Evolutionary conservation across 2,113 vertebrate genomes (phyloP).

Genomic region (Ellobius talpinus): DNA sequence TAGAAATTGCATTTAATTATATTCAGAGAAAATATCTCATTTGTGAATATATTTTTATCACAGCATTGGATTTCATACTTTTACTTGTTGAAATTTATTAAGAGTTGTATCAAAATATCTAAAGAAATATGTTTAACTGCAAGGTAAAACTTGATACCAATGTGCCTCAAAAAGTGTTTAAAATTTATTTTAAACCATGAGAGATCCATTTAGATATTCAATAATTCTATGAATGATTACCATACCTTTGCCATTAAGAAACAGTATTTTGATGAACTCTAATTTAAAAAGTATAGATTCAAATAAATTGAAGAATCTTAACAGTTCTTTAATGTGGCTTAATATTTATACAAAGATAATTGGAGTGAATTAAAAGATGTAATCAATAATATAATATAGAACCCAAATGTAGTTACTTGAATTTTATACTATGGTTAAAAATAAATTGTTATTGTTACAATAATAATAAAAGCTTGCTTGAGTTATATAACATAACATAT

Average conservation of each 20-base stretch:
- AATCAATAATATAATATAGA: conserved; percentile 17
- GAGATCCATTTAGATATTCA: background rate
- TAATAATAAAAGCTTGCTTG: background rate
- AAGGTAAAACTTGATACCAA: background rate
- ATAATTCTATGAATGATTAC: conserved; percentile 26
- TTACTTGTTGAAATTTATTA: background rate
- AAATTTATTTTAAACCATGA: background rate
- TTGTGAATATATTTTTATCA: conserved; percentile 18
- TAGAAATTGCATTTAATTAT: background rate
- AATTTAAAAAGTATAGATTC: background rate
- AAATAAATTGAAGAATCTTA: conserved; percentile 10
- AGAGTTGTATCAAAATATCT: conserved; percentile 27
- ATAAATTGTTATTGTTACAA: background rate
- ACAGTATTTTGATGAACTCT: background rate
- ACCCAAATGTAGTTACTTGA: background rate
- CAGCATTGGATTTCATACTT: background rate
- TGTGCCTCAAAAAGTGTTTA: background rate
- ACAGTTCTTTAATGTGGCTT: background rate
- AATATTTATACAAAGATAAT: background rate
- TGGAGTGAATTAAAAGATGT: background rate
- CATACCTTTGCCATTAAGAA: background rate
- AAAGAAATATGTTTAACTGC: background rate
- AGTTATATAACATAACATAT: background rate
- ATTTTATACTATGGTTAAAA: background rate
- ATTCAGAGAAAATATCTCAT: background rate